Conservation (phyloP, 2,888 invertebrate genomes). For the Nemotelus nigrinus region DNA sequence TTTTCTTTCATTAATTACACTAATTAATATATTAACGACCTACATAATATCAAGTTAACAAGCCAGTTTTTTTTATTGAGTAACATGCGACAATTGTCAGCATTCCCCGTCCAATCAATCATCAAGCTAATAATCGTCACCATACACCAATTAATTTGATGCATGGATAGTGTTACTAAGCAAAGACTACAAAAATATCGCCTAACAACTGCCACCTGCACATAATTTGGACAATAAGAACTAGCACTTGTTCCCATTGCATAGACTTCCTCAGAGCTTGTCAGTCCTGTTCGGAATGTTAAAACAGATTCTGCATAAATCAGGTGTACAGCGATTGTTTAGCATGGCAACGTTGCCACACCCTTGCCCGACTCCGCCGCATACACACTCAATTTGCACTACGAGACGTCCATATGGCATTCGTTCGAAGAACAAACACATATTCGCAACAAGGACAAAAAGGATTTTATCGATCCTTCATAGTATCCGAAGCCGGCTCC, state of each 20-base stretch:
- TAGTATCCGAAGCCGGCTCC: slow-evolving; percentile 40
- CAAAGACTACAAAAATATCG: background rate
- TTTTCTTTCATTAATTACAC: no score
- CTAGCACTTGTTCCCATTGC: slow-evolving; percentile 19
- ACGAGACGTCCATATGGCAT: background rate
- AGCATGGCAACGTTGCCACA: slow-evolving; percentile 51
- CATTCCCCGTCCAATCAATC: no score
- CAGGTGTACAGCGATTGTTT: slow-evolving; percentile 32
- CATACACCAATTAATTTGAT: no score
- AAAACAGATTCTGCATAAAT: slow-evolving; percentile 11
- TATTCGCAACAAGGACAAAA: slow-evolving; percentile 32
- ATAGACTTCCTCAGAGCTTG: background rate
- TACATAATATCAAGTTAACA: no score
- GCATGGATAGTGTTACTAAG: slow-evolving; percentile 1
- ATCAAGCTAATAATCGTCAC: no score
- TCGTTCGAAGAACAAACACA: background rate
- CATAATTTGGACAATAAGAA: background rate
- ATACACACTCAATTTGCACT: slow-evolving; percentile 5
- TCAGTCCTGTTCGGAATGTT: slow-evolving; percentile 8
- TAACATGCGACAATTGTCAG: no score
- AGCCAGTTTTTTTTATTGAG: no score
- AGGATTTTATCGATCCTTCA: slow-evolving; percentile 34
- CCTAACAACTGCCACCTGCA: background rate
- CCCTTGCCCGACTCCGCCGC: slow-evolving; percentile 38
- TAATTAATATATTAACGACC: no score